Conservation (phyloP, 2,113 vertebrate species). For the Rostratula benghalensis region DNA sequence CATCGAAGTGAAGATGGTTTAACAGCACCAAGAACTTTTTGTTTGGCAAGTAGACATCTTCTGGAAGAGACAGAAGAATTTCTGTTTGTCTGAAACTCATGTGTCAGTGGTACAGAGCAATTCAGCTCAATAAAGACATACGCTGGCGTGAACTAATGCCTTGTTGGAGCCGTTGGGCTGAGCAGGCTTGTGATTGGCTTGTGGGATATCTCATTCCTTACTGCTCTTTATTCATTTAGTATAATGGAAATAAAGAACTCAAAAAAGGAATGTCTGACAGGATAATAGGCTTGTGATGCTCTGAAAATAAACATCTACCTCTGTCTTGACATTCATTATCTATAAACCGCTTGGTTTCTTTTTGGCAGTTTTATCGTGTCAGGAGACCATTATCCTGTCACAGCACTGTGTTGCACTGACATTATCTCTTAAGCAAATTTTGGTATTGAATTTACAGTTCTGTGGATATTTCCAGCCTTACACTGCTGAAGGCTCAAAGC, state of each 20-base stretch:
- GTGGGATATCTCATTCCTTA: neutral
- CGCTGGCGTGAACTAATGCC: accelerated
- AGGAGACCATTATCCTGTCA: conserved; percentile 59
- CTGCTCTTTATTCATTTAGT: conserved; percentile 24
- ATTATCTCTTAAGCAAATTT: conserved; percentile 60
- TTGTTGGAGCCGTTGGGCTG: neutral
- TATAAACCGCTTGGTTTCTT: conserved; percentile 40
- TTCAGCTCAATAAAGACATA: neutral
- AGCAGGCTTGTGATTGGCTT: neutral
- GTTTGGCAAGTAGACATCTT: neutral
- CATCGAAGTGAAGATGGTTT: neutral
- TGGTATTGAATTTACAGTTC: conserved; percentile 24
- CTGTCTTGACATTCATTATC: conserved; percentile 28
- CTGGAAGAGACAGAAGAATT: neutral
- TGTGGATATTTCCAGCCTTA: neutral
- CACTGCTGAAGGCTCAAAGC: neutral
- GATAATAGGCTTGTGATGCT: conserved; percentile 39
- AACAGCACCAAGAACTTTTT: accelerated
- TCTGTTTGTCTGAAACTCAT: accelerated
- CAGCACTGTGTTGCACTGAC: neutral
- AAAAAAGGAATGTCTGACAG: conserved; percentile 33
- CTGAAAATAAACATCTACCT: conserved; percentile 55
- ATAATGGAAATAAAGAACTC: conserved; percentile 39
- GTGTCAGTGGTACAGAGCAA: neutral
- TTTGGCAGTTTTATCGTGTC: conserved; percentile 57